Evolutionary conservation across 2,888 invertebrate genomes (phyloP).

Genomic region (Sarcophaga caerulescens): DNA sequence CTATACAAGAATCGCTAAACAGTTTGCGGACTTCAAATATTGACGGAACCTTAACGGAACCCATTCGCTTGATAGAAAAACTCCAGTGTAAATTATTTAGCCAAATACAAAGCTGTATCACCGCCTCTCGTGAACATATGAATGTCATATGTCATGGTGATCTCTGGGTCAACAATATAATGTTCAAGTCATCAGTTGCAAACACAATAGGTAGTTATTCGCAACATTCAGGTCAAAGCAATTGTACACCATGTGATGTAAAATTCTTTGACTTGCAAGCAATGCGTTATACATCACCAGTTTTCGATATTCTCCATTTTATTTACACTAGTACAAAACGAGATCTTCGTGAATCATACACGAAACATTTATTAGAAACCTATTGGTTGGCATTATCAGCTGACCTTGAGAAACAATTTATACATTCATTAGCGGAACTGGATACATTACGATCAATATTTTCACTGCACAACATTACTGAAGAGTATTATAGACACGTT

Average conservation of each 20-base stretch:
- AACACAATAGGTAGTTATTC: constrained; percentile 36
- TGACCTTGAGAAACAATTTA: constrained; percentile 73
- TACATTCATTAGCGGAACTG: constrained; percentile 67
- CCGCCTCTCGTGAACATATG: constrained; percentile 70
- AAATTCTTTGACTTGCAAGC: constrained; percentile 80
- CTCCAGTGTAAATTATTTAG: constrained; percentile 74
- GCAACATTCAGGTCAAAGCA: not conserved
- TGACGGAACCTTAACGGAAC: constrained; percentile 75
- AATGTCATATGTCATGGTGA: constrained; percentile 80
- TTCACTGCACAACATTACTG: constrained; percentile 75
- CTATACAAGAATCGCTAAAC: constrained; percentile 76
- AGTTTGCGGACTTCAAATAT: constrained; percentile 76
- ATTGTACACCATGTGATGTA: constrained; percentile 67
- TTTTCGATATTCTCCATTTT: constrained; percentile 79
- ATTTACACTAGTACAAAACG: constrained; percentile 79
- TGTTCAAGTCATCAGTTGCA: constrained; percentile 73
- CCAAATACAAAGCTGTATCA: constrained; percentile 74
- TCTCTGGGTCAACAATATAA: constrained; percentile 80
- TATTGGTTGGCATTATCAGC: constrained; percentile 74
- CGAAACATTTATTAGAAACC: constrained; percentile 75
- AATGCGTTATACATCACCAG: constrained; percentile 78
- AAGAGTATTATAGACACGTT: constrained; percentile 76
- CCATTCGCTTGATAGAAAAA: constrained; percentile 75
- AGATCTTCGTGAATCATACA: constrained; percentile 74
- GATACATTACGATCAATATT: constrained; percentile 72